Evolutionary conservation across 2,113 vertebrate species (phyloP).

Genomic region (Campylomormyrus tamandua): DNA sequence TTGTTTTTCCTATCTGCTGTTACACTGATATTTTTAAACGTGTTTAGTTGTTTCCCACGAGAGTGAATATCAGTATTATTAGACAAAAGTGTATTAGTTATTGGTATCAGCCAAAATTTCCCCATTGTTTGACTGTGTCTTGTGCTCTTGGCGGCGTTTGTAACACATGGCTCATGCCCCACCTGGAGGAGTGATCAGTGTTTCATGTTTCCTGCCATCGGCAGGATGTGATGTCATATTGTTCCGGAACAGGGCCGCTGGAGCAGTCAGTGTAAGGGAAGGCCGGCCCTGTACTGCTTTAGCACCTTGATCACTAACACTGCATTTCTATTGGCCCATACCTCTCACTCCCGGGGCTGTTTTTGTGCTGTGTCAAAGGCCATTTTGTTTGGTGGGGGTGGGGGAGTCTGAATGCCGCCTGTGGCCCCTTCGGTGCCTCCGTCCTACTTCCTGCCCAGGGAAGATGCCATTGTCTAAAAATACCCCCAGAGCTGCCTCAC

Average conservation of each 20-base stretch:
- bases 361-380: not conserved
- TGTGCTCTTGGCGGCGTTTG: not conserved
- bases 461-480: not conserved
- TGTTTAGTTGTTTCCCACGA: not conserved
- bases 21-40: not conserved
- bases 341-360: not conserved
- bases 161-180: not conserved
- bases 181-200: not conserved
- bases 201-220: not conserved
- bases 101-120: not conserved
- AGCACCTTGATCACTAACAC: not conserved
- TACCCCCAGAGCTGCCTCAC: not conserved
- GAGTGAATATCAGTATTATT: not conserved
- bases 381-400: not conserved
- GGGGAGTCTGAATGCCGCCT: not conserved
- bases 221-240: not conserved
- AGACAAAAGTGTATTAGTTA: not conserved
- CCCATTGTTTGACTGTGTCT: not conserved
- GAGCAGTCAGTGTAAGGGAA: not conserved
- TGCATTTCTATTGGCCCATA: not conserved
- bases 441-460: not conserved
- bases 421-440: not conserved
- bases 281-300: not conserved
- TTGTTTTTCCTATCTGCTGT: not conserved
- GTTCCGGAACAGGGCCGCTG: not conserved